Evolutionary conservation across 2,888 invertebrate genomes (phyloP).

Genomic region (Erannis defoliaria): DNA sequence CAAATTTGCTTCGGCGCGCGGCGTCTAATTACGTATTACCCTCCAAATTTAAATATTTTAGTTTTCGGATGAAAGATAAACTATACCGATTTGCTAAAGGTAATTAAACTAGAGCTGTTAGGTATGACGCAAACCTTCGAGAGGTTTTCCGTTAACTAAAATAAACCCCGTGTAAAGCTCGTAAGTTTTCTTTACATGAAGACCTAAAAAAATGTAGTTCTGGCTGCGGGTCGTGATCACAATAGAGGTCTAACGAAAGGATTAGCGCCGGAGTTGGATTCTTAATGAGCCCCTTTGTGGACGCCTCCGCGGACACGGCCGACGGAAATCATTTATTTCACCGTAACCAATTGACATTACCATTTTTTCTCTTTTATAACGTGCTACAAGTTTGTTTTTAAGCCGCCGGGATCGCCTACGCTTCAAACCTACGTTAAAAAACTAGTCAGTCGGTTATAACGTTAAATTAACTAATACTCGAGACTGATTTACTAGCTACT

Average conservation of each 20-base stretch:
- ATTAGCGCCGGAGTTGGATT: constrained; percentile 78
- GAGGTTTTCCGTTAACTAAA: too few relatives aligned
- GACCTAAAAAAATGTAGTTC: constrained; percentile 23
- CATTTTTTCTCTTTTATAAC: constrained; percentile 60
- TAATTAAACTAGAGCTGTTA: background rate
- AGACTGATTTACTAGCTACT: constrained; percentile 35
- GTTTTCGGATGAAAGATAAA: too few relatives aligned
- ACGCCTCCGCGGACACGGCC: constrained; percentile 60
- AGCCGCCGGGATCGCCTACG: constrained; percentile 56
- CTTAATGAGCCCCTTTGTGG: constrained; percentile 80
- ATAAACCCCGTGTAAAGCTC: constrained; percentile 1
- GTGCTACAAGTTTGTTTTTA: constrained; percentile 62
- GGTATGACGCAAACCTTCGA: too few relatives aligned
- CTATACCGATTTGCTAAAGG: background rate
- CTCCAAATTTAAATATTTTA: too few relatives aligned
- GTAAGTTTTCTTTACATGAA: background rate
- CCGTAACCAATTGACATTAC: constrained; percentile 75
- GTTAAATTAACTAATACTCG: constrained; percentile 37
- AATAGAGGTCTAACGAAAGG: constrained; percentile 83
- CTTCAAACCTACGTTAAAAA: constrained; percentile 26
- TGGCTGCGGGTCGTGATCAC: constrained; percentile 52
- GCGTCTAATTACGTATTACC: too few relatives aligned
- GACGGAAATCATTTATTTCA: constrained; percentile 79
- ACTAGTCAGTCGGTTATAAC: constrained; percentile 23
- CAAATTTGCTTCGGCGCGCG: too few relatives aligned